These are phyloP conservation scores for Turritopsis dohrnii DNA, from an alignment of 30 jellyfish, hydroid and myxozoan species.

Conservation along the genomic window DNA sequence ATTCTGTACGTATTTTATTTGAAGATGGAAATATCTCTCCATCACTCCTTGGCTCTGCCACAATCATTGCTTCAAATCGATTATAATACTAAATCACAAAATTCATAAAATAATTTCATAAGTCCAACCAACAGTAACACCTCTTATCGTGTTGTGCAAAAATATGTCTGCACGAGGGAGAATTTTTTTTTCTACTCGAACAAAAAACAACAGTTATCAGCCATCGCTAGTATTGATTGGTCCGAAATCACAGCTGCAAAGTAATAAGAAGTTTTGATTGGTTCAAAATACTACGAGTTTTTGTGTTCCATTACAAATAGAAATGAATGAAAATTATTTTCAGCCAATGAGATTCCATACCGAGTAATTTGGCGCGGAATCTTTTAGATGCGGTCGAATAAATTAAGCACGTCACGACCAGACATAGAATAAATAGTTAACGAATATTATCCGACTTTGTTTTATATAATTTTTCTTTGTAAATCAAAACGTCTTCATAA, in stretches of 20 bases:
- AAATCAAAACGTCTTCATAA: neutral
- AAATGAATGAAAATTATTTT: conserved; percentile 31
- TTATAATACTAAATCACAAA: neutral
- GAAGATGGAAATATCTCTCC: conserved; percentile 26
- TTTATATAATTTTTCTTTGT: neutral
- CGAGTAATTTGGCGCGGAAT: conserved; percentile 41
- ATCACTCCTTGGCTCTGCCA: conserved; percentile 22
- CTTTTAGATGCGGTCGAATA: neutral
- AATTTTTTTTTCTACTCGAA: conserved; percentile 29
- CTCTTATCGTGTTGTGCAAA: neutral
- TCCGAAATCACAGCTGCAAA: conserved; percentile 22
- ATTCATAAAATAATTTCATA: neutral
- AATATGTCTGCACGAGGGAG: conserved; percentile 36
- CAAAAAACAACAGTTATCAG: conserved; percentile 21
- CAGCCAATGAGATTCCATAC: conserved; percentile 5
- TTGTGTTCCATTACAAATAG: conserved; percentile 16
- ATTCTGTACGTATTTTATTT: conserved; percentile 53
- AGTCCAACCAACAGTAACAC: neutral
- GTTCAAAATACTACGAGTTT: conserved; percentile 34
- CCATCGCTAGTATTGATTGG: conserved; percentile 10
- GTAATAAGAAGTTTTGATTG: conserved; percentile 4
- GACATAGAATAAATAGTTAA: neutral
- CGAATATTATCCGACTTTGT: neutral
- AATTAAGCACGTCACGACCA: neutral
- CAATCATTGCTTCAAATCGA: neutral